Evolutionary conservation across 2,797 vertebrate species (phyloP).

Genomic region (Rhabdomys pumilio): DNA sequence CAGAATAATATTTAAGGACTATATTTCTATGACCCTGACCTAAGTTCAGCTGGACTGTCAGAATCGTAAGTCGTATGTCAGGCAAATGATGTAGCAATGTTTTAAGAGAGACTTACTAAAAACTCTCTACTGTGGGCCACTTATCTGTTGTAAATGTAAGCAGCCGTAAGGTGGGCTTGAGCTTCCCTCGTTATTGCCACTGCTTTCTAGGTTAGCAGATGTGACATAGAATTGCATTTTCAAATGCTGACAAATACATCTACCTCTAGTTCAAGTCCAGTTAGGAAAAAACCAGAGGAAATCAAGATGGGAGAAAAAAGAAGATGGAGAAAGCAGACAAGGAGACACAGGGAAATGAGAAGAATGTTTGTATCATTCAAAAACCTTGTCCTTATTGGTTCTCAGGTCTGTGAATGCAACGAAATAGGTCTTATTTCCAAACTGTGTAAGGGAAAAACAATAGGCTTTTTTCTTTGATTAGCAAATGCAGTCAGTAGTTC

Average conservation of each 20-base stretch:
- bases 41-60: background rate
- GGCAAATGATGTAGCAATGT: background rate
- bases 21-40: slow-evolving; percentile 16
- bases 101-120: slow-evolving; percentile 27
- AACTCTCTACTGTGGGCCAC: background rate
- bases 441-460: slow-evolving; percentile 5
- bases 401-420: background rate
- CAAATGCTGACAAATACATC: slow-evolving; percentile 41
- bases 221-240: background rate
- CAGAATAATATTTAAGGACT: slow-evolving; percentile 33
- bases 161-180: background rate
- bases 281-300: slow-evolving; percentile 33
- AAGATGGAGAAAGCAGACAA: background rate
- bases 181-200: background rate
- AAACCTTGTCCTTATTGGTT: background rate
- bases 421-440: background rate
- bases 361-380: background rate
- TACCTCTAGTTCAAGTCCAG: background rate
- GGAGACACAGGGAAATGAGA: slow-evolving; percentile 8
- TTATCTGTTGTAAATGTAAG: background rate
- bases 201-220: slow-evolving; percentile 43
- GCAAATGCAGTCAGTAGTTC: background rate
- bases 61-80: slow-evolving; percentile 14
- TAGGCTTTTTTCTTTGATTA: background rate
- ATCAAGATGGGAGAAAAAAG: slow-evolving; percentile 28